Percentiles rank a stretch among this genome's conserved stretches.
These are phyloP conservation scores for Scaptodrosophila lebanonensis DNA, from an alignment of 1,140 invertebrate species.

Conservation along the genomic window DNA sequence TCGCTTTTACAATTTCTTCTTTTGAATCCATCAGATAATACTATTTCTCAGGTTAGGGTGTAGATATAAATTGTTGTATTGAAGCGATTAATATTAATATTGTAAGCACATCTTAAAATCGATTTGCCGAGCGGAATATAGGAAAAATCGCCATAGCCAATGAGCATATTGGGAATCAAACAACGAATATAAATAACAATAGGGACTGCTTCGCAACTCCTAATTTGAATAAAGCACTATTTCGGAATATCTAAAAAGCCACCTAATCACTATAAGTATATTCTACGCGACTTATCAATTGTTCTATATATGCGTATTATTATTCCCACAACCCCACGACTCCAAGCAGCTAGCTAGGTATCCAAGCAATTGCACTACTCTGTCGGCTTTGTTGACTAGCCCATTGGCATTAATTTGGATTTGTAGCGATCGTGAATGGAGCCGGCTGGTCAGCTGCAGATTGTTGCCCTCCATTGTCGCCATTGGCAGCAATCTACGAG, in stretches of 20 bases:
- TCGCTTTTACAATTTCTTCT: too few relatives aligned
- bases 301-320: constrained; percentile 11
- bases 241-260: constrained; percentile 4
- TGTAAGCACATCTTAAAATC: too few relatives aligned
- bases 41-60: too few relatives aligned
- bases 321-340: constrained; percentile 9
- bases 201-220: too few relatives aligned
- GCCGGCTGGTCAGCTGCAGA: constrained; percentile 44
- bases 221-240: too few relatives aligned
- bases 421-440: constrained; percentile 52
- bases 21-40: too few relatives aligned
- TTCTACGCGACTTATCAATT: constrained; percentile 41
- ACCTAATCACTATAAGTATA: constrained; percentile 29
- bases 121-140: too few relatives aligned
- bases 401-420: constrained; percentile 69
- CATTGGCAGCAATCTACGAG: constrained; percentile 65
- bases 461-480: constrained; percentile 58
- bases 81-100: too few relatives aligned
- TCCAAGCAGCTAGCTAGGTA: background rate
- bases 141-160: too few relatives aligned
- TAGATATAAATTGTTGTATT: too few relatives aligned
- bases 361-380: constrained; percentile 9
- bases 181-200: too few relatives aligned
- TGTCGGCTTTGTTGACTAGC: constrained; percentile 59
- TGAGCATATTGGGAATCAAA: too few relatives aligned